These are phyloP conservation scores for Trissonchulus latispiculum DNA, from an alignment of 2,888 invertebrate genomes.

Conservation along the genomic window DNA sequence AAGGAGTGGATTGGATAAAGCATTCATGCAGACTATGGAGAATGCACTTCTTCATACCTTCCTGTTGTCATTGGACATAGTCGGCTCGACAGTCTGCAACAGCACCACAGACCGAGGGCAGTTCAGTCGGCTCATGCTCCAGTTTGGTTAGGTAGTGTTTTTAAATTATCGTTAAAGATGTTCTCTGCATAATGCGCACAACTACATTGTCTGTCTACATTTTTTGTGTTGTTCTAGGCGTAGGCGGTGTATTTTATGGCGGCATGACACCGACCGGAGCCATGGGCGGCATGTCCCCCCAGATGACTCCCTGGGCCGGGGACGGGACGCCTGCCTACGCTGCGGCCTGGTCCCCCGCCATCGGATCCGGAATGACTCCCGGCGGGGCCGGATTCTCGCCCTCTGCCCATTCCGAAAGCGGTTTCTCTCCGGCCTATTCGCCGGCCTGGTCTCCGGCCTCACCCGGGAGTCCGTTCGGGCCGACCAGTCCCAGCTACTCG, in stretches of 20 bases:
- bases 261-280: slow-evolving; percentile 96
- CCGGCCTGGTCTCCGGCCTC: slow-evolving; percentile 52
- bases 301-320: slow-evolving; percentile 47
- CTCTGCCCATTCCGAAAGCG: slow-evolving; percentile 83
- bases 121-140: too few relatives aligned
- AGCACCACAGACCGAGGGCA: too few relatives aligned
- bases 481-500: slow-evolving; percentile 37
- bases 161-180: too few relatives aligned
- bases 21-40: too few relatives aligned
- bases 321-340: slow-evolving; percentile 66
- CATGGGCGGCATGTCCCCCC: slow-evolving; percentile 67
- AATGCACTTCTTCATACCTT: too few relatives aligned
- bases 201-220: too few relatives aligned
- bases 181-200: too few relatives aligned
- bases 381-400: slow-evolving; percentile 94
- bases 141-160: too few relatives aligned
- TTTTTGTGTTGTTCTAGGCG: slow-evolving; percentile 64
- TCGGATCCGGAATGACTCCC: slow-evolving; percentile 92
- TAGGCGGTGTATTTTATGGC: slow-evolving; percentile 48
- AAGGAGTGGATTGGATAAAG: too few relatives aligned
- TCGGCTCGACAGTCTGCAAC: too few relatives aligned
- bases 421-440: slow-evolving; percentile 70
- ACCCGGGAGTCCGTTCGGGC: too few relatives aligned
- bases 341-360: slow-evolving; percentile 56
- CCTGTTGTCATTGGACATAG: too few relatives aligned